Base-by-base conservation (phyloP, 2,797 vertebrate genomes). In the Acestrorhynchus altus region DNA sequence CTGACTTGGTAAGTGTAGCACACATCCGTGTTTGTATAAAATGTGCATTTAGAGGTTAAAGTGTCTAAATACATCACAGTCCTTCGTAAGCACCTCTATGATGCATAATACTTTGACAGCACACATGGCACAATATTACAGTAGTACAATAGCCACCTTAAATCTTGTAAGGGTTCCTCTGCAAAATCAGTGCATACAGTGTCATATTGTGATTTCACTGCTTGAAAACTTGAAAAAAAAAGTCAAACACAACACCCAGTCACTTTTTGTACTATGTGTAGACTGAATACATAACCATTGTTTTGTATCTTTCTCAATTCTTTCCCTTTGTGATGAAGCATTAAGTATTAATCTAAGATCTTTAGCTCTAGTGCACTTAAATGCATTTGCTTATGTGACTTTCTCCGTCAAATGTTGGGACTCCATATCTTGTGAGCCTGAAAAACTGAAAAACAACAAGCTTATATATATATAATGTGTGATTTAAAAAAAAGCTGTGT, bases 171-270 rank as follows among this genome's bases (percentile, higher is more conserved):
- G 22, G 10, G 15, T 9, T 66, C 44, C 22, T 47, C n/a, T 28
- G 44, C 22, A 13, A 49, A 31, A 3, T 52, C 28, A 35, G 60
- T 24, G 40, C 24, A 10, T 51, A 10, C n/a, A n/a, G 12, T 57
- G 57, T n/a, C 13, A n/a, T 35, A 51, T 22, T 56, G 15, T 47
- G 18, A 40, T 13, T 49, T 22, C 20, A n/a, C 49, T 60, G 8
- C 35, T 68, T 44, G 8, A 63, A 22, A 22, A 44, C 46, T 42
- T 59, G 47, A 74, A 59, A 40, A 11, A 74, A 59, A 40, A 11
- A 63, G 16, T 13, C 12, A 16, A 61, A 10, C 22, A 39, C 26
- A 51, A 26, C 46, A 65, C 18, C 26, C 18, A 20, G 1, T 13
- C 18, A n/a, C 60, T 40, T 13, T 26, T 26, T 20, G 8, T 10